A percentile compares a stretch with the other conserved stretches of the same genome.
These are phyloP conservation scores for Polydrusus pterygomalis DNA, from an alignment of 2,888 invertebrate genomes.

Conservation along the genomic window DNA sequence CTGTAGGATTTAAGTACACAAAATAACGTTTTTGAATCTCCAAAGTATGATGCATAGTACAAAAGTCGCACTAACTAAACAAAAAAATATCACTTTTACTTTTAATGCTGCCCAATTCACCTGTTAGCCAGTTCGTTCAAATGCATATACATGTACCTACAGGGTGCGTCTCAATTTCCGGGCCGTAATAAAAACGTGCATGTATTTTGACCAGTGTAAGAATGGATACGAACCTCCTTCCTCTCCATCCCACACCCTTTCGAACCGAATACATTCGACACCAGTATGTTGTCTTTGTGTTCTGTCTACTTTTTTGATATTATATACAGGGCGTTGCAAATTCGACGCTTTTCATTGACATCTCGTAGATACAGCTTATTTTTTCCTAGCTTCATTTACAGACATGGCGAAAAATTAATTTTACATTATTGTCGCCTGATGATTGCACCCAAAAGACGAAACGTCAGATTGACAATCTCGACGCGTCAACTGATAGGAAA, in stretches of 20 bases:
- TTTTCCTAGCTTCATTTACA: too few species aligned
- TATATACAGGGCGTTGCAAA: too few species aligned
- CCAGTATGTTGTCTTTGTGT: conserved; percentile 31
- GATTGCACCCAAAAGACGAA: too few species aligned
- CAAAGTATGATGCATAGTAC: conserved; percentile 45
- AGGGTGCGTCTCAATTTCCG: conserved; percentile 10
- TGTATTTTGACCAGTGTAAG: conserved; percentile 34
- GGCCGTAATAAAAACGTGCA: conserved; percentile 31
- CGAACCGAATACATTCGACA: conserved; percentile 24
- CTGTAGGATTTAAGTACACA: conserved; percentile 7
- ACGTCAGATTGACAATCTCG: too few species aligned
- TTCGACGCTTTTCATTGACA: too few species aligned
- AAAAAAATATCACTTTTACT: conserved; percentile 32
- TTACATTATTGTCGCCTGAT: too few species aligned
- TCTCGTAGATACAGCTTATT: too few species aligned
- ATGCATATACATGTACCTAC: conserved; percentile 19
- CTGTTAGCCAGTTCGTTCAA: conserved; percentile 29
- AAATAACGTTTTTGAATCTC: conserved; percentile 39
- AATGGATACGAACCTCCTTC: conserved; percentile 21
- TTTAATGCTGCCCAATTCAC: conserved; percentile 33
- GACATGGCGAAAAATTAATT: too few species aligned
- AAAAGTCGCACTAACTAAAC: conserved; percentile 38
- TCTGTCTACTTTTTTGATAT: conserved; percentile 38
- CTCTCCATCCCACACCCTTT: not conserved
- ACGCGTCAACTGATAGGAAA: too few species aligned